Base-by-base conservation (phyloP, 2,113 vertebrate species). In the Phoxinus phoxinus region DNA sequence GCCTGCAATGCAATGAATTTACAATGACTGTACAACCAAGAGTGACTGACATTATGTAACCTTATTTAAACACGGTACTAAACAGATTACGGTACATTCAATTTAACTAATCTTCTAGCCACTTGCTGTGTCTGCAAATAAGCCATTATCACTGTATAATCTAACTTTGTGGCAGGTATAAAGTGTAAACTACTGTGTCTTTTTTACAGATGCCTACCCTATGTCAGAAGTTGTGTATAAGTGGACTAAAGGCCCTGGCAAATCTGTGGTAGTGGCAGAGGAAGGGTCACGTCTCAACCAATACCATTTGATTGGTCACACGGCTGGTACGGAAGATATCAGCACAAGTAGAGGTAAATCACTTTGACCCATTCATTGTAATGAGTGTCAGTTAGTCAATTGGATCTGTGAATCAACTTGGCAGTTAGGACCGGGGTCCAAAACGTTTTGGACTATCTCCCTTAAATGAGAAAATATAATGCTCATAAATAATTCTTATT, bases 211-310 rank as follows among this genome's bases (percentile, higher is more conserved):
- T 58, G 98, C 98, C 0, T 99, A 99, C 89, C 97, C 98, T 0
- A 96, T 98, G 61, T 99, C 97, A 0, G 98, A 99, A 91, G 96
- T 99, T 4, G 95, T 98, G 83, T 99, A 99, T 9, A 95, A 95
- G 2, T 99, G 98, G 98, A 98, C 97, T 25, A 93, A 96, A 1
- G 96, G 90, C 58, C 96, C 97, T 6, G 93, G 96, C 84, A 97
- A 95, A 0, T 99, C 98, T 0, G 98, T 99, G 91, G 97, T 97
- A 79, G 98, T 99, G 91, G 98, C 97, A 0, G 97, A 99, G 86
- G 97, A 99, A 0, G 97, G 98, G 19, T 99, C 98, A 9, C 93
- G 98, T 7, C 96, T 99, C 86, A 99, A 98, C 90, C 98, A 99
- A 92, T 99, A 99, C 67, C 97, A 99, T 85, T 93, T 99, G 90